Evolutionary conservation across 2,797 vertebrate species (phyloP), one percentile per base, ranked within the genome.

Genomic region (Microctenopoma lineatum): DNA sequence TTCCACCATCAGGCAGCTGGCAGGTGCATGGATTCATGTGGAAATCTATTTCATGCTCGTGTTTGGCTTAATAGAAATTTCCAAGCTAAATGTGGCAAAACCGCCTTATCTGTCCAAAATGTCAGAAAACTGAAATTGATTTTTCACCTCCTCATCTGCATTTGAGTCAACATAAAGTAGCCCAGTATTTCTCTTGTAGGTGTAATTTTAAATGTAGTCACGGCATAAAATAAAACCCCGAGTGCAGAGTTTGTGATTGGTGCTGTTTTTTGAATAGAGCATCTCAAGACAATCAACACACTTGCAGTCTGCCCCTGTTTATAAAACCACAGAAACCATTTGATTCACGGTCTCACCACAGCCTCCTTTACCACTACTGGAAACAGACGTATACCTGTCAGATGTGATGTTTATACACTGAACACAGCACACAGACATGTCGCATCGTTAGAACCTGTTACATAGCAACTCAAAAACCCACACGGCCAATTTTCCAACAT

Each of bases 31-130:
- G 90, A 92, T 93, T 94, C 90, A 92, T 93, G 90, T 86, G 85
- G 83, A 92, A 94, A 92, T 90, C 91, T 90, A 93, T 94, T 94
- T 93, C 90, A 91, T 92, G 87, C 92, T 90, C 56, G 25, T 90
- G 91, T 93, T 92, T 87, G 78, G 69, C 85, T 88, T 92, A 92
- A 93, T 94, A 89, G 91, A 94, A 93, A 92, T 91, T 91, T 87
- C 13, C 39, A 75, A 75, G 75, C 75, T 89, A 88, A 91, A 90
- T 84, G 72, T 86, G 88, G 82, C 70, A 82, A 85, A 87, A 86
- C 54, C 29, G 56, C 59, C 77, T 75, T 88, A 84, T 89, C 84
- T 86, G 84, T 87, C 73, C 66, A 66, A 74, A 90, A 86, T 66
- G 86, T 87, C 85, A 85, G 63, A 63, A 66, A 75, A 66, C 26